Evolutionary conservation across 2,888 invertebrate genomes (phyloP), one percentile per base, ranked within the genome.

Genomic region (Eurytoma adleriae): DNA sequence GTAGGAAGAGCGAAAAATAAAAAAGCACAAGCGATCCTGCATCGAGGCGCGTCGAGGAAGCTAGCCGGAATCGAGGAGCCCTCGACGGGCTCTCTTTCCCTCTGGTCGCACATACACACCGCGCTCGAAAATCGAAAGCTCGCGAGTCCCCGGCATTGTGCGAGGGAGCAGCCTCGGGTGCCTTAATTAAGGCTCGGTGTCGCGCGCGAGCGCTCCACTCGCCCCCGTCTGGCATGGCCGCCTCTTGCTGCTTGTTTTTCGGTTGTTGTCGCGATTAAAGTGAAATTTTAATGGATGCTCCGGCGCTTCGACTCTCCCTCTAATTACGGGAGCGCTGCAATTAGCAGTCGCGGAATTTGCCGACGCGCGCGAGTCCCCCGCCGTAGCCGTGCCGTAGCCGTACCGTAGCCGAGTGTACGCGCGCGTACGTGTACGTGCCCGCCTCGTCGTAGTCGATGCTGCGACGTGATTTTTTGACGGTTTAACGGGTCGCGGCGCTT

Each of bases 221-320:
- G 5, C 27, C 62, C 14, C 52, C n/a, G 18, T 13, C 24, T 14
- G 30, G 30, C 30, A 16, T 69, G 50, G 24, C n/a, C 10, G n/a
- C 24, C 66, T 67, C 67, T 64, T 24, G 75, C 27, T 62, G 69
- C 61, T 64, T 77, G 70, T 77, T 56, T 76, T 77, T 77, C 62
- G 77, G 52, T 59, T 66, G 71, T 72, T 71, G 77, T 77, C 64
- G n/a, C 56, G 77, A 71, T 71, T 71, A 66, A 71, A 70, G 77
- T 71, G 48, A 77, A 64, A 71, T 77, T 70, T 77, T 70, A 70
- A 77, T 66, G 70, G 77, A 61, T 12, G 75, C 20, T 20, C 4
- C 54, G n/a, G 16, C 50, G 27, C 54, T 48, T 52, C 50, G 57
- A 30, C 30, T 30, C 52, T 56, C 61, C 18, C 70, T 64, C 77